Base-by-base conservation (phyloP, 2,113 vertebrate genomes). In the Empidonax traillii region DNA sequence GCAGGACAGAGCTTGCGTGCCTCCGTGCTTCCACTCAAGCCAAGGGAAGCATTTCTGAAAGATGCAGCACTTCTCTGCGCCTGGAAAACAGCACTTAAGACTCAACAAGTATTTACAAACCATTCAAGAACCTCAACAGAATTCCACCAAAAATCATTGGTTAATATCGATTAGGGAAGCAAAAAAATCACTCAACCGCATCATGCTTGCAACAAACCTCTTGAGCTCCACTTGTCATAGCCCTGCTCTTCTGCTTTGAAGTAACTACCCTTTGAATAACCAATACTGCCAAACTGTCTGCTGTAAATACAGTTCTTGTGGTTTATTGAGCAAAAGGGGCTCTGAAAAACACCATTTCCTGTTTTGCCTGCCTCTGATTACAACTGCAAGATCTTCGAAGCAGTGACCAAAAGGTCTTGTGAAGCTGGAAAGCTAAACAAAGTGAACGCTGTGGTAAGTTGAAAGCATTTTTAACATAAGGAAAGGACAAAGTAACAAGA, bases 301-400 rank as follows among this genome's bases (percentile, higher is more conserved):
- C 93, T 83, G 85, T 74, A 86, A 96, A 93, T 84, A 91, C 16
- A 95, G 85, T 80, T 86, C 93, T 80, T 88, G 95, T 46, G 93
- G 94, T 88, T 88, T 95, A 92, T 90, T 96, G 90, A 16, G 62
- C 85, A 94, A 94, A 96, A 87, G 41, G 66, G 89, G 56, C 66
- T 90, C 75, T 92, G 94, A 93, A 91, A 94, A 88, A 44, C 80
- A 96, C 73, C 10, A 5, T 88, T 96, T 96, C 96, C 93, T 96
- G 94, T 81, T 95, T 89, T 96, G 94, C 90, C 90, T 95, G 94
- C 65, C 93, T 93, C 79, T 92, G 88, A 90, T 93, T 87, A 93
- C 3, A 31, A 92, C 79, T 94, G 94, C 87, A 95, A 95, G 90
- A 86, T 95, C 76, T 90, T 81, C 77, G 41, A 94, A 86, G 83